Conservation (phyloP, 1,140 invertebrate genomes). For the Drosophila subobscura region DNA sequence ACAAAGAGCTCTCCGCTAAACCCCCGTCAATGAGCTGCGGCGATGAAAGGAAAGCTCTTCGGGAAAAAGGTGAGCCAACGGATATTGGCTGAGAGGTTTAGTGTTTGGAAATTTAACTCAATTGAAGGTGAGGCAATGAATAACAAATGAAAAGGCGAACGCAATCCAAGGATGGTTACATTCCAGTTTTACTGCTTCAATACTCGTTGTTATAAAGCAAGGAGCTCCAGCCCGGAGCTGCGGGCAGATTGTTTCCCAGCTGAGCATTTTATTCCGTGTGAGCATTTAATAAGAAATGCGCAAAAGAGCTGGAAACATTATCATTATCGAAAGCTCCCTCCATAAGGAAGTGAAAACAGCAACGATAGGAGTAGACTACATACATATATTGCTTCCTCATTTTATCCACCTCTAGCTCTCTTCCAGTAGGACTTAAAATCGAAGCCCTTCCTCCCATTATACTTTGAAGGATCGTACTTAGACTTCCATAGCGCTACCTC, state of each 20-base stretch:
- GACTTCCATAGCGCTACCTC: too few relatives aligned
- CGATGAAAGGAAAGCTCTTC: slow-evolving; percentile 16
- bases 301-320: too few relatives aligned
- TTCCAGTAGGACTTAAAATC: too few relatives aligned
- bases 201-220: slow-evolving; percentile 18
- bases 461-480: too few relatives aligned
- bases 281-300: slow-evolving; percentile 1
- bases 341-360: too few relatives aligned
- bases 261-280: slow-evolving; percentile 16
- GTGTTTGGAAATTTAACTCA: slow-evolving; percentile 59
- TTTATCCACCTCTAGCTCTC: too few relatives aligned
- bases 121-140: slow-evolving; percentile 70
- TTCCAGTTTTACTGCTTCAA: slow-evolving; percentile 29
- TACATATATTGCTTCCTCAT: too few relatives aligned
- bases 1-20: slow-evolving; percentile 47
- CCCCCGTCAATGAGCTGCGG: slow-evolving; percentile 32
- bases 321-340: too few relatives aligned
- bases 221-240: slow-evolving; percentile 3
- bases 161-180: slow-evolving; percentile 40
- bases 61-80: slow-evolving; percentile 33
- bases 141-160: slow-evolving; percentile 55
- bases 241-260: not conserved
- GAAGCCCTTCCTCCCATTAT: too few relatives aligned
- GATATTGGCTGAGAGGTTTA: slow-evolving; percentile 60
- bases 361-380: too few relatives aligned